Evolutionary conservation across 2,113 vertebrate genomes (phyloP).

Genomic region (Saimiri boliviensis): DNA sequence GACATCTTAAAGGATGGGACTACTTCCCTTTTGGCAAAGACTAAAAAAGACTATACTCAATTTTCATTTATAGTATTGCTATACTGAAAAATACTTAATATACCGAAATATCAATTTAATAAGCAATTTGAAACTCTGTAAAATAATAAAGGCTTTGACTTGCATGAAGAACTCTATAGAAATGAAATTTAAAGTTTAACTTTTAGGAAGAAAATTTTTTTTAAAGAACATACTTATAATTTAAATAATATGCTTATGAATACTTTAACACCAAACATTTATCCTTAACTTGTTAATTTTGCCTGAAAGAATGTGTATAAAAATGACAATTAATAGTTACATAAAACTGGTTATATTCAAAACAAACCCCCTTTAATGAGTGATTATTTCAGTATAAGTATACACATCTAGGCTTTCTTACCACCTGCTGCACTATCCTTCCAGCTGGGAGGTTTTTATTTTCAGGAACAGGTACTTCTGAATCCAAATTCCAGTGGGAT

Average conservation of each 20-base stretch:
- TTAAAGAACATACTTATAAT: conserved; percentile 7
- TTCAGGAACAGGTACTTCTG: conserved; percentile 57
- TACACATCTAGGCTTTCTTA: conserved; percentile 49
- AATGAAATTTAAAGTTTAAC: conserved; percentile 21
- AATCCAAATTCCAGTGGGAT: conserved; percentile 60
- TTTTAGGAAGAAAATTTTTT: background rate
- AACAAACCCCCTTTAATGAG: conserved; percentile 34
- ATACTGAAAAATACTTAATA: background rate
- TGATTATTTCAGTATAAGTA: background rate
- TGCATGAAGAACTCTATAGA: conserved; percentile 7
- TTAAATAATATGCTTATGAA: background rate
- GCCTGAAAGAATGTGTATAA: conserved; percentile 71
- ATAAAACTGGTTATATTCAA: conserved; percentile 4
- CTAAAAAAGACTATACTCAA: background rate
- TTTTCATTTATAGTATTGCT: background rate
- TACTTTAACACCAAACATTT: conserved; percentile 55
- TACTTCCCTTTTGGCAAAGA: background rate
- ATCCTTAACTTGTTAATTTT: conserved; percentile 77
- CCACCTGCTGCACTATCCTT: conserved; percentile 55
- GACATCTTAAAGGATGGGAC: background rate
- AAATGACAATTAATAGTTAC: conserved; percentile 67
- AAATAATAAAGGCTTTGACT: background rate
- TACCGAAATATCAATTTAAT: background rate
- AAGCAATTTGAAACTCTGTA: background rate
- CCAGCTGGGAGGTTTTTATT: conserved; percentile 29